Percentiles rank a stretch among this genome's conserved stretches.
phyloP scores from a whole-genome alignment of 2,888 invertebrate species.

The Leptopilina drosophilae region DNA sequence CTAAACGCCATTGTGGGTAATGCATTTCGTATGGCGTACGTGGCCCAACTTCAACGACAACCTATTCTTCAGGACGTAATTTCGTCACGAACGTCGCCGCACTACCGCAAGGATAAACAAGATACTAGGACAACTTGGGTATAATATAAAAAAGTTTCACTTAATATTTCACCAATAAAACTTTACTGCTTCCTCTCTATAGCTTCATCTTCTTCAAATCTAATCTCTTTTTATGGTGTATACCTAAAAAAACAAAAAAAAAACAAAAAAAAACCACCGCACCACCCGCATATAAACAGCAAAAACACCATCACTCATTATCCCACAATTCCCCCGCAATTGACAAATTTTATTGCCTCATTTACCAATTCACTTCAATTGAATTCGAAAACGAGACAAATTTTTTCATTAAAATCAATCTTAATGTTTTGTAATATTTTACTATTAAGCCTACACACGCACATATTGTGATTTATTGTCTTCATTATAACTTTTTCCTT shows the following conservation, averaged over 20 bases:
- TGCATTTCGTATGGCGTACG: constrained; percentile 95
- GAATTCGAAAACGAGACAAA: neutral
- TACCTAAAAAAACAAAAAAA: neutral
- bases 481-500: neutral
- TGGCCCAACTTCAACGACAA: constrained; percentile 87
- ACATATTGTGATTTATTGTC: neutral
- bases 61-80: constrained; percentile 85
- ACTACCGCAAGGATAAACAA: constrained; percentile 72
- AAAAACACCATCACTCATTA: constrained; percentile 12
- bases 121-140: constrained; percentile 73
- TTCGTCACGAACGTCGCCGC: constrained; percentile 77
- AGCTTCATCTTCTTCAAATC: constrained; percentile 36
- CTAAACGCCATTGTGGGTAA: constrained; percentile 91
- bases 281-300: neutral
- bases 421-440: neutral
- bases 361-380: constrained; percentile 26
- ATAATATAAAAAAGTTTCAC: constrained; percentile 48
- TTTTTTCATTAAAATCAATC: constrained; percentile 9
- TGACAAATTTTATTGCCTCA: constrained; percentile 13
- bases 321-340: neutral
- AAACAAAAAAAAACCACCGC: too few species aligned
- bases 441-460: neutral
- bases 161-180: constrained; percentile 38
- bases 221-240: constrained; percentile 27
- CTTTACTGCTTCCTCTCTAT: constrained; percentile 8